Conservation (phyloP, 2,797 vertebrate species). For the Premnoplex brunnescens region DNA sequence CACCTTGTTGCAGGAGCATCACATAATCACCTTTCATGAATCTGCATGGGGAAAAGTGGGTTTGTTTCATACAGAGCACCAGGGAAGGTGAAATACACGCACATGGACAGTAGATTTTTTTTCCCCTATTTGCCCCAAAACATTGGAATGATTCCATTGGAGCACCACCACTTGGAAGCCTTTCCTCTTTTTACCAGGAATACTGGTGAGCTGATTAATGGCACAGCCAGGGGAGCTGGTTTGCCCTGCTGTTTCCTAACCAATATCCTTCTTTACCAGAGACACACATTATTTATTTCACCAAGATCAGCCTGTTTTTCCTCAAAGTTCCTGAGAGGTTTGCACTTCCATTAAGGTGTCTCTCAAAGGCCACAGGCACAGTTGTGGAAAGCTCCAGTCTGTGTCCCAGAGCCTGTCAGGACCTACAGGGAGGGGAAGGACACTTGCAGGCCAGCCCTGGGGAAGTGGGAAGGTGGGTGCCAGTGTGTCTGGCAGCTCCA, state of each 20-base stretch:
- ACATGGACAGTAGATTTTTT: not conserved
- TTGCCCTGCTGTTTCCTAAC: not conserved
- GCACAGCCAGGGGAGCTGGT: not conserved
- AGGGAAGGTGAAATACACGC: not conserved
- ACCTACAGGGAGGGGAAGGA: not conserved
- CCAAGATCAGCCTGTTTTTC: not conserved
- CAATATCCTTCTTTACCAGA: not conserved
- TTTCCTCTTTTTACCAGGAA: not conserved
- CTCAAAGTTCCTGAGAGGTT: not conserved
- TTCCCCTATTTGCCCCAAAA: not conserved
- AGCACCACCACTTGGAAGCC: not conserved
- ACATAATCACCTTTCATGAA: not conserved
- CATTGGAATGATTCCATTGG: not conserved
- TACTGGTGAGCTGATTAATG: not conserved
- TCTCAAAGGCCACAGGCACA: not conserved
- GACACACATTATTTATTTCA: not conserved
- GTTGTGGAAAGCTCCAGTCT: not conserved
- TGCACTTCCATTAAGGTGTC: not conserved
- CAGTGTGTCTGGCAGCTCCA: constrained; percentile 56
- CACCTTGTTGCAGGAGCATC: not conserved
- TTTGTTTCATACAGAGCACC: not conserved
- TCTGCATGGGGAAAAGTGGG: not conserved
- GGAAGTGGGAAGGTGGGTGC: constrained; percentile 52
- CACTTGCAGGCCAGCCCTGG: constrained; percentile 20
- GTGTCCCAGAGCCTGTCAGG: not conserved